Evolutionary conservation across 2,888 invertebrate genomes (phyloP), one percentile per base, ranked within the genome.

Genomic region (Melanostoma scalare): DNA sequence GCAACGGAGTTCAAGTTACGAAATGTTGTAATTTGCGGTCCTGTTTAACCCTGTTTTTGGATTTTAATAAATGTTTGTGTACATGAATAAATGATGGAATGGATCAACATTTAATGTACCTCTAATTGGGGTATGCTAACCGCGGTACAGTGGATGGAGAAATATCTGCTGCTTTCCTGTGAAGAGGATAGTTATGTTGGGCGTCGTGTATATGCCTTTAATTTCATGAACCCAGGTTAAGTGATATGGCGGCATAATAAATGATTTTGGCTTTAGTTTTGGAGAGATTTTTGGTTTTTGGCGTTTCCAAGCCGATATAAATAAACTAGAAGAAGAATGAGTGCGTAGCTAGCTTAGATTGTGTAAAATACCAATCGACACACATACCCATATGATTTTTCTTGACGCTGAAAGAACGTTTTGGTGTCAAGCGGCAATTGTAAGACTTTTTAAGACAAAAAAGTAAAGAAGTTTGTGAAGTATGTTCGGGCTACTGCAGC

Each of bases 31-130:
- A 85, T 86, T 81, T 75, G 79, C 40, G 85, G 84, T 86, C 69
- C 58, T 58, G 85, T 72, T 76, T 85, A 82, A 69, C 72, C 76
- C 68, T 68, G 85, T 80, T 78, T 20, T 76, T 60, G 80, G 82
- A 76, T 85, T 85, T 78, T 85, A 82, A 86, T 86, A 85, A 20
- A 61, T 61, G 61, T 46, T 46, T 85, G 82, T 79, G 61, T 76
- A 50, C 73, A 80, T 86, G 78, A 85, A 86, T 86, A 85, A 86
- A 80, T 86, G 67, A 86, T 85, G 79, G 85, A 85, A 85, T 75
- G 79, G 79, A 85, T 85, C 73, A 85, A 81, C 71, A 85, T 86
- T 85, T 85, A 85, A 86, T 85, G 81, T 69, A 50, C 61, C 69
- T 76, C 77, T 86, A 86, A 86, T 86, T 86, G 82, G 81, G 85